These are phyloP conservation scores for Drosophila navojoa DNA, from an alignment of 1,140 invertebrate genomes.

Conservation along the genomic window DNA sequence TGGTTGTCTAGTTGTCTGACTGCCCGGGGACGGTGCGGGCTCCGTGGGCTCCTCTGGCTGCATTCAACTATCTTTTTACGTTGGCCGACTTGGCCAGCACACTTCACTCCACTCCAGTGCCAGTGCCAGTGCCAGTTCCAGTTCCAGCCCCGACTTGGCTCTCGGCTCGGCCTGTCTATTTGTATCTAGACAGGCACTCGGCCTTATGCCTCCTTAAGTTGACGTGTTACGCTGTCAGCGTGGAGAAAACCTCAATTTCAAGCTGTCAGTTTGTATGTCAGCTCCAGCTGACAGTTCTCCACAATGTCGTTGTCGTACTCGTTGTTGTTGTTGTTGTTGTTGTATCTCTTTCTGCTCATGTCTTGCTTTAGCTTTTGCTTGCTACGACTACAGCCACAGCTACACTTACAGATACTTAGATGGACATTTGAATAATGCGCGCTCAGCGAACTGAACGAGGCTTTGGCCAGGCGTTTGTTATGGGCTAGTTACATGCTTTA, in stretches of 20 bases:
- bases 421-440: conserved; percentile 78
- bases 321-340: conserved; percentile 11
- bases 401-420: conserved; percentile 56
- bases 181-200: conserved; percentile 82
- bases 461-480: conserved; percentile 42
- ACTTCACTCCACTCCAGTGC: background rate
- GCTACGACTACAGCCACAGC: background rate
- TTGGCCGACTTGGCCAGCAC: conserved; percentile 17
- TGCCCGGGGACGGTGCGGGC: too few species aligned
- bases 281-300: conserved; percentile 81
- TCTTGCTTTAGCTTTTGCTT: conserved; percentile 45
- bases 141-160: background rate
- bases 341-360: conserved; percentile 50
- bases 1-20: background rate
- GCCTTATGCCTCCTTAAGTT: conserved; percentile 81
- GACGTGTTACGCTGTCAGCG: conserved; percentile 81
- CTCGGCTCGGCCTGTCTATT: conserved; percentile 64
- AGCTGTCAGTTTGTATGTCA: conserved; percentile 82
- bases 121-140: background rate
- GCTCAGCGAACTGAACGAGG: conserved; percentile 23
- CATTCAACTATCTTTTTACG: conserved; percentile 64
- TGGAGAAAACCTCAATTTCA: conserved; percentile 82
- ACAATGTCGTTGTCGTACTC: conserved; percentile 50
- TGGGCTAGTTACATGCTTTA: conserved; percentile 19
- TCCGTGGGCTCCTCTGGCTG: conserved; percentile 7